Conservation (phyloP, 2,797 vertebrate species). For the Xenentodon cancila region DNA sequence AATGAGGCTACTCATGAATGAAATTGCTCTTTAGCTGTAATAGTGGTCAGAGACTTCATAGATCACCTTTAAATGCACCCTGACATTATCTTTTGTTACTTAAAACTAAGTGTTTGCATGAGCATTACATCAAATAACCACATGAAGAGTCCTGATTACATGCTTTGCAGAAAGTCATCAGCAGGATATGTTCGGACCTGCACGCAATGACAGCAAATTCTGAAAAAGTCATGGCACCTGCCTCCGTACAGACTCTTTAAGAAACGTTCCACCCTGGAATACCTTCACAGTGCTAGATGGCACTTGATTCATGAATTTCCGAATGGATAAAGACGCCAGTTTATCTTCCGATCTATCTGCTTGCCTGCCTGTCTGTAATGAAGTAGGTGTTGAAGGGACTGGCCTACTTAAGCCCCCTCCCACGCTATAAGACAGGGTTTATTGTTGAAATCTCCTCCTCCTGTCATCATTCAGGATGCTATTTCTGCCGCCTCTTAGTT, state of each 20-base stretch:
- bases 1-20: background rate
- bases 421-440: slow-evolving; percentile 3
- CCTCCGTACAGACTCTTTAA: background rate
- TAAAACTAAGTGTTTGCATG: background rate
- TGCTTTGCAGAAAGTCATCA: slow-evolving; percentile 2
- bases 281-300: background rate
- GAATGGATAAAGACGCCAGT: background rate
- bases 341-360: too few relatives aligned
- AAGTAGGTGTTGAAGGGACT: slow-evolving; percentile 11
- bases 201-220: background rate
- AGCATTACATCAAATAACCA: background rate
- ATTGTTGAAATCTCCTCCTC: slow-evolving; percentile 23
- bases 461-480: slow-evolving; percentile 29
- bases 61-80: background rate
- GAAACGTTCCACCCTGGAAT: background rate
- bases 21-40: background rate
- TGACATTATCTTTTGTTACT: background rate
- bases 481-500: slow-evolving; percentile 5
- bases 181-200: slow-evolving; percentile 8
- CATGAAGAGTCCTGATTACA: slow-evolving; percentile 14
- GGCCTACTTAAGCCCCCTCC: slow-evolving; percentile 5
- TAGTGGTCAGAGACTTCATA: background rate
- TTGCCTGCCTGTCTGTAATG: slow-evolving; percentile 7
- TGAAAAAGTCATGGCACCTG: slow-evolving; percentile 6
- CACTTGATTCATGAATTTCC: background rate